phyloP scores from a whole-genome alignment of 2,113 vertebrate species.

The rat (Rattus norvegicus) region GRCr8 NC_086021.1:29935001-29935500 shows the following conservation, averaged over 20 bases:
- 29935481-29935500: background rate
- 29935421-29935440: background rate
- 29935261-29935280: background rate
- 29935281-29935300: background rate
- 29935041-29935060: fast-evolving
- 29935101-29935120: no score
- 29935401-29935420: constrained; percentile 13
- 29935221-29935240: background rate
- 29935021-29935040: background rate
- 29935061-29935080: background rate
- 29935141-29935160: background rate
- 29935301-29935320: no score
- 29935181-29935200: background rate
- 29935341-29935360: background rate
- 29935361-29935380: no score
- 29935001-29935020: background rate
- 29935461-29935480: no score
- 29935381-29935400: background rate
- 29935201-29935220: background rate
- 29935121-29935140: background rate
- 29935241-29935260: background rate
- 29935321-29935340: no score
- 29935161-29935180: no score
- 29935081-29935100: fast-evolving
- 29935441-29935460: background rate